A percentile compares a stretch with the other conserved stretches of the same genome.
Conservation (phyloP, 2,888 invertebrate genomes). For the Sinohyriopsis cumingii region DNA sequence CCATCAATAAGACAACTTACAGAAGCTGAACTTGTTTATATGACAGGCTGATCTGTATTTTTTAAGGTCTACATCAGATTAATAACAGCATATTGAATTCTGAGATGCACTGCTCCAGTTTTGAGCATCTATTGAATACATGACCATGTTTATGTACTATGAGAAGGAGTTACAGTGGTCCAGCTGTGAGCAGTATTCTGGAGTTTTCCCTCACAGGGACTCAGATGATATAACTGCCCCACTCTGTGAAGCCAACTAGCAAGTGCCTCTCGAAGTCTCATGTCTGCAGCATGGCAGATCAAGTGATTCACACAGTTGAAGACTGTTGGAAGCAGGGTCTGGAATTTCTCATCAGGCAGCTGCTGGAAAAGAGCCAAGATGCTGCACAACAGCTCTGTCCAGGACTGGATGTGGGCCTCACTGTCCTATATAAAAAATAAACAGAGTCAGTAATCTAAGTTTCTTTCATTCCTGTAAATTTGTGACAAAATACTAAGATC, state of each 20-base stretch:
- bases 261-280: constrained; percentile 75
- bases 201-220: no score
- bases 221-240: constrained; percentile 32
- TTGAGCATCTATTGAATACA: no score
- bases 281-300: constrained; percentile 76
- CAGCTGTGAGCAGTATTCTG: no score
- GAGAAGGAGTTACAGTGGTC: no score
- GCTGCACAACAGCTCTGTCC: constrained; percentile 84
- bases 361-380: constrained; percentile 82
- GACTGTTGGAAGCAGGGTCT: constrained; percentile 76
- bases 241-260: constrained; percentile 76
- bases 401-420: constrained; percentile 87
- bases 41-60: no score
- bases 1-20: no score
- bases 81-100: no score
- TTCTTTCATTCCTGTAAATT: not conserved
- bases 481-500: no score
- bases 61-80: no score
- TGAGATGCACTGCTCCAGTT: no score
- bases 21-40: no score
- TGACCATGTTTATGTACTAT: no score
- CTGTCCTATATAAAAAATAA: constrained; percentile 78
- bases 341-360: constrained; percentile 75
- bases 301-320: constrained; percentile 76
- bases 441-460: not conserved